Conservation (phyloP, 2,797 vertebrate genomes). For the Acrossocheilus wenchowensis region DNA sequence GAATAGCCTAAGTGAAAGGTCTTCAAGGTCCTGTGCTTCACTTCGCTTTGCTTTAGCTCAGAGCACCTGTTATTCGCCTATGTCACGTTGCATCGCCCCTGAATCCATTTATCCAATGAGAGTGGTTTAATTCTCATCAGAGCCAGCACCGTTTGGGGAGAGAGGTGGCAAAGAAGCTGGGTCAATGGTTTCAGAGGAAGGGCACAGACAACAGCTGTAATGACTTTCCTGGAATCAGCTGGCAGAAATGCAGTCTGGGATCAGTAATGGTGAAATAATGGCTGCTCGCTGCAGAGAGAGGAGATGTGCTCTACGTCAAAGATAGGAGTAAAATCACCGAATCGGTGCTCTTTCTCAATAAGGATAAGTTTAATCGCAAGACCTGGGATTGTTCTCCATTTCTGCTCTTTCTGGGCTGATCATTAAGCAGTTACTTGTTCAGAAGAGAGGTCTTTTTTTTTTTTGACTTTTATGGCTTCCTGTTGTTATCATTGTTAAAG, state of each 20-base stretch:
- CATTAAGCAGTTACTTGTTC: neutral
- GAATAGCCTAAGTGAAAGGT: neutral
- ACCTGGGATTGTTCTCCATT: conserved; percentile 13
- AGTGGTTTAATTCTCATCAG: conserved; percentile 17
- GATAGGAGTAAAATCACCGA: conserved; percentile 14
- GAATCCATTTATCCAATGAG: conserved; percentile 45
- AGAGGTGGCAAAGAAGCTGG: conserved; percentile 29
- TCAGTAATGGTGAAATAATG: conserved; percentile 51
- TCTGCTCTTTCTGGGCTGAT: neutral
- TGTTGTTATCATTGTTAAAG: neutral
- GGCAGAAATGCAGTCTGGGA: conserved; percentile 24
- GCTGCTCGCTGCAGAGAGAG: conserved; percentile 15
- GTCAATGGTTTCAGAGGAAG: conserved; percentile 47
- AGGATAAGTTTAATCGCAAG: conserved; percentile 8
- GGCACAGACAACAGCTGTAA: conserved; percentile 45
- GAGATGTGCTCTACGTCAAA: neutral
- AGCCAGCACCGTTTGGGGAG: neutral
- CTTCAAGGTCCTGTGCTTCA: neutral
- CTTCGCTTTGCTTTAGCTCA: neutral
- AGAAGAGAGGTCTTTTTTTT: neutral
- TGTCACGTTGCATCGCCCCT: neutral
- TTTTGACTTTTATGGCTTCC: neutral
- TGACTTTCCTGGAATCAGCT: conserved; percentile 44
- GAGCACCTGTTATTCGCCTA: neutral
- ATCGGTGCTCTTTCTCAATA: neutral